Evolutionary conservation across 1,140 invertebrate genomes (phyloP), one percentile per base, ranked within the genome.

Genomic region (Drosophila novamexicana): DNA sequence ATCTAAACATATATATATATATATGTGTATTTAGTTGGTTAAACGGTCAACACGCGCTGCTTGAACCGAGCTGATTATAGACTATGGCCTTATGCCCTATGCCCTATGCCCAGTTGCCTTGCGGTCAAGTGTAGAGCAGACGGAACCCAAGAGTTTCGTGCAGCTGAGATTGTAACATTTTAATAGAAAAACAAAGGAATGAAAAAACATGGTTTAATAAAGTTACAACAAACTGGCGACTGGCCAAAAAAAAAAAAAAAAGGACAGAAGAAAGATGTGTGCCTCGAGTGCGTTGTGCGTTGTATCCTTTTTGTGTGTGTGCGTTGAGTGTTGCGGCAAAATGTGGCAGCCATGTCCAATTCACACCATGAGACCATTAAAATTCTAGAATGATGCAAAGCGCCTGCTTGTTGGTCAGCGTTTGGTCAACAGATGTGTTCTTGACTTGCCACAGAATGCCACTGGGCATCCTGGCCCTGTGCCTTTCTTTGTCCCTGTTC

Each of bases 331-430:
- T 70, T 37, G 66, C n/a, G 66, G 39, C 32, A 54, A 57, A 52
- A 65, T 72, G 69, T 72, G 54, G 70, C 70, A 73, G 22, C 56
- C 64, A 68, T 73, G 70, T 73, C 56, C 64, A 68, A 42, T 73
- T 73, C 64, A 67, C 70, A 68, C 70, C 70, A 73, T 61, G 56
- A 73, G 64, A 68, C 64, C 64, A 73, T 73, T 73, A 73, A 67
- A 68, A 68, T 73, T 73, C 64, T 68, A 52, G 53, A 66, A 56
- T 66, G 16, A 56, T 66, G 70, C 56, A 73, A 53, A 67, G 40
- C 34, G 49, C 49, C 58, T 44, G 47, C 52, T 56, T 45, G 57
- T 42, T 49, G 53, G 64, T 61, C 53, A 58, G 53, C 18, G 34
- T 59, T 29, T 39, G 70, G 70, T 73, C 70, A 73, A 73, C 70